A percentile compares a stretch with the other conserved stretches of the same genome.
Conservation (phyloP, 1,140 invertebrate genomes). For the Liolophura sinensis region DNA sequence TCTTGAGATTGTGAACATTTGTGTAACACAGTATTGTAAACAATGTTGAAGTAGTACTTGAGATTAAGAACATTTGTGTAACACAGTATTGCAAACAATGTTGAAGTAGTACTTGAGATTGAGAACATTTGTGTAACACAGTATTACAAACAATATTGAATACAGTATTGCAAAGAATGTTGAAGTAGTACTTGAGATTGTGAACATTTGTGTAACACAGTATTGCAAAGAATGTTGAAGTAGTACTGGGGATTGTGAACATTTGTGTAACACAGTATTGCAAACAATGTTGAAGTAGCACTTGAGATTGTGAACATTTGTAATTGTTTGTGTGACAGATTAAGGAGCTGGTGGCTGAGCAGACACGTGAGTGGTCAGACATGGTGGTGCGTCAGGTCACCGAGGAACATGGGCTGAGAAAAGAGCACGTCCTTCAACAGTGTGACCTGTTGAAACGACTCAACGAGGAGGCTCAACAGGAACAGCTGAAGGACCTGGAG, state of each 20-base stretch:
- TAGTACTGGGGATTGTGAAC: neutral
- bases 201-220: no score
- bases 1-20: no score
- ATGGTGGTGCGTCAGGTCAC: conserved; percentile 85
- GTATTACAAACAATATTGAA: no score
- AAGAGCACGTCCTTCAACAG: conserved; percentile 82
- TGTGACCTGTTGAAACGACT: conserved; percentile 83
- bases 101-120: no score
- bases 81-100: no score
- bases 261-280: no score
- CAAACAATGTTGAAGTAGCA: neutral
- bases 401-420: conserved; percentile 87
- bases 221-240: neutral
- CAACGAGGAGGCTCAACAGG: conserved; percentile 80
- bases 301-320: neutral
- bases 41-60: no score
- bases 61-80: no score
- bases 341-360: conserved; percentile 59
- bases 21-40: no score
- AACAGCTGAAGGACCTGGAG: conserved; percentile 89
- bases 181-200: no score
- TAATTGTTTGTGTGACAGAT: conserved; percentile 25
- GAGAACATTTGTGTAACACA: no score
- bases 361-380: conserved; percentile 93
- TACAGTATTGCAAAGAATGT: no score